These are phyloP conservation scores for Orgyia antiqua DNA, from an alignment of 2,888 invertebrate species.

Conservation along the genomic window DNA sequence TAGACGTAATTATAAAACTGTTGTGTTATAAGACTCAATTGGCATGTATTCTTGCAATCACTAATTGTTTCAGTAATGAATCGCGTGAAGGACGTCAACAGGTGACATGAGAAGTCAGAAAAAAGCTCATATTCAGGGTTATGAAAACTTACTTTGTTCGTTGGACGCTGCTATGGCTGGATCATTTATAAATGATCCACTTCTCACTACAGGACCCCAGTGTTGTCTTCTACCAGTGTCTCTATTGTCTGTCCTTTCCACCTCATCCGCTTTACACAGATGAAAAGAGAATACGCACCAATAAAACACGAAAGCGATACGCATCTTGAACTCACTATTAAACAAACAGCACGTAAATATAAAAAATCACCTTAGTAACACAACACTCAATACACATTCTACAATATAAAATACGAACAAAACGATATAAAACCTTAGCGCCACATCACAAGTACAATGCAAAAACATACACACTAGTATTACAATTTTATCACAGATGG, in stretches of 20 bases:
- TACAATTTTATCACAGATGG: slow-evolving; percentile 55
- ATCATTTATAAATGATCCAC: slow-evolving; percentile 56
- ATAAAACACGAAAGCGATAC: slow-evolving; percentile 72
- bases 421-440: slow-evolving; percentile 45
- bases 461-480: slow-evolving; percentile 49
- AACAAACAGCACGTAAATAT: slow-evolving; percentile 51
- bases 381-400: slow-evolving; percentile 66
- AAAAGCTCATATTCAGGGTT: slow-evolving; percentile 40
- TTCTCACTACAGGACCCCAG: slow-evolving; percentile 61
- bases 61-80: slow-evolving; percentile 25
- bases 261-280: slow-evolving; percentile 68
- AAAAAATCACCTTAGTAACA: slow-evolving; percentile 48
- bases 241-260: slow-evolving; percentile 63
- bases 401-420: slow-evolving; percentile 43
- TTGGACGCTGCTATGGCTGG: slow-evolving; percentile 51
- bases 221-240: slow-evolving; percentile 62
- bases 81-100: slow-evolving; percentile 52
- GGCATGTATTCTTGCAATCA: slow-evolving; percentile 28
- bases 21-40: slow-evolving; percentile 20
- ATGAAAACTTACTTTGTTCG: slow-evolving; percentile 63
- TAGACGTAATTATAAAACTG: slow-evolving; percentile 4
- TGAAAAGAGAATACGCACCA: slow-evolving; percentile 73
- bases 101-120: slow-evolving; percentile 49
- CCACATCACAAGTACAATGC: slow-evolving; percentile 60
- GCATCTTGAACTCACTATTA: slow-evolving; percentile 69